Conservation (phyloP, 2,888 invertebrate species). For the Oegoconia quadripuncta region DNA sequence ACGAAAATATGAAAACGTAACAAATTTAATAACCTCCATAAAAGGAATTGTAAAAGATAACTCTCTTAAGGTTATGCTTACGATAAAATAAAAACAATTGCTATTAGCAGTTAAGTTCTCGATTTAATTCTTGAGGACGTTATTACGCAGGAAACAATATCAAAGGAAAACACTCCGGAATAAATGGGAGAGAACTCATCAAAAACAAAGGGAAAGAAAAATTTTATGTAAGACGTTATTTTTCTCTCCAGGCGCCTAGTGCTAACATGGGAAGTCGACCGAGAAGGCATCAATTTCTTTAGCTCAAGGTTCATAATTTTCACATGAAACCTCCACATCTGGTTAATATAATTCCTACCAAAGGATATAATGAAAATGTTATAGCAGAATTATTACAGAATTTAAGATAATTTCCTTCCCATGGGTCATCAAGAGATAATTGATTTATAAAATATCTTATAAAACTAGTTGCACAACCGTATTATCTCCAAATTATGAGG, state of each 20-base stretch:
- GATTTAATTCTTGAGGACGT: not conserved
- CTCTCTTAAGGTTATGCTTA: not conserved
- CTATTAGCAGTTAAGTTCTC: slow-evolving; percentile 4
- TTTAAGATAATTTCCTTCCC: too few species aligned
- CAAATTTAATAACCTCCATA: not conserved
- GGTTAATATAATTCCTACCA: too few species aligned
- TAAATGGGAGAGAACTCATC: slow-evolving; percentile 31
- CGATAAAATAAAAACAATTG: slow-evolving; percentile 11
- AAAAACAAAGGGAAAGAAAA: slow-evolving; percentile 36
- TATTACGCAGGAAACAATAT: slow-evolving; percentile 17
- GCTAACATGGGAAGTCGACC: not conserved
- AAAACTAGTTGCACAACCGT: too few species aligned
- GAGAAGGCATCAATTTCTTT: not conserved
- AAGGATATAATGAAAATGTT: too few species aligned
- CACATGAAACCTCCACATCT: too few species aligned
- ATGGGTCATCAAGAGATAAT: too few species aligned
- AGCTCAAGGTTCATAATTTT: too few species aligned
- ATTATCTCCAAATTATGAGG: slow-evolving; percentile 11
- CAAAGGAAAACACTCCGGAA: slow-evolving; percentile 23
- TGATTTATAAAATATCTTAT: too few species aligned
- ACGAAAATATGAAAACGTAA: not conserved
- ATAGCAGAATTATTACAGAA: too few species aligned
- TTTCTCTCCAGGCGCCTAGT: not conserved
- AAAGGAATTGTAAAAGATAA: not conserved
- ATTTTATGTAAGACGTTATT: slow-evolving; percentile 32